Evolutionary conservation across 2,113 vertebrate genomes (phyloP).

Genomic region (Dicentrarchus labrax): DNA sequence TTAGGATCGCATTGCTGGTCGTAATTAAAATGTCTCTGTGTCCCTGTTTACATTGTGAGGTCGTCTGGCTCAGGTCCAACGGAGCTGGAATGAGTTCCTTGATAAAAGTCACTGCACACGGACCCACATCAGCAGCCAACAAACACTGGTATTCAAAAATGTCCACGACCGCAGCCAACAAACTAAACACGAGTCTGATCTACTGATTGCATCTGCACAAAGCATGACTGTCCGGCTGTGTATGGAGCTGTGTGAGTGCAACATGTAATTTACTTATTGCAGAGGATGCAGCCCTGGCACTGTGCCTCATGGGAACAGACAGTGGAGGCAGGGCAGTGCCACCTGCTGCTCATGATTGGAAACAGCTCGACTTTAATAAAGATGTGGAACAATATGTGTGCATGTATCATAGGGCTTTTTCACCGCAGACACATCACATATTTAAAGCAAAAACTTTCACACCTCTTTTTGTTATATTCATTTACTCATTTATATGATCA

Average conservation of each 20-base stretch:
- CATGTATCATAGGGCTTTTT: too few species aligned
- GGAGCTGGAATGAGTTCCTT: constrained; percentile 30
- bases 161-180: constrained; percentile 1
- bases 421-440: too few species aligned
- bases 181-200: neutral
- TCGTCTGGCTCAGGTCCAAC: constrained; percentile 43
- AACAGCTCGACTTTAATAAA: neutral
- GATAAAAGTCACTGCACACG: constrained; percentile 45
- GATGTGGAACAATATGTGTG: too few species aligned
- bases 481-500: neutral
- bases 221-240: neutral
- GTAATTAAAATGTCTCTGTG: constrained; percentile 70
- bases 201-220: constrained; percentile 14
- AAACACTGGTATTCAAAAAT: constrained; percentile 16
- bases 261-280: constrained; percentile 9
- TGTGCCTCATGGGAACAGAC: neutral
- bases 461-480: neutral
- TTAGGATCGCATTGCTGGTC: constrained; percentile 52
- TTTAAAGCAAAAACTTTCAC: too few species aligned
- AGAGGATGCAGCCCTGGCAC: neutral
- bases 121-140: neutral
- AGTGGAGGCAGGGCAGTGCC: constrained; percentile 60
- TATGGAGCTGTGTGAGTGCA: neutral
- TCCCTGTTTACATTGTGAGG: constrained; percentile 62
- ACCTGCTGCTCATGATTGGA: constrained; percentile 69